Conservation (phyloP, 2,797 vertebrate species). For the Choloepus didactylus region DNA sequence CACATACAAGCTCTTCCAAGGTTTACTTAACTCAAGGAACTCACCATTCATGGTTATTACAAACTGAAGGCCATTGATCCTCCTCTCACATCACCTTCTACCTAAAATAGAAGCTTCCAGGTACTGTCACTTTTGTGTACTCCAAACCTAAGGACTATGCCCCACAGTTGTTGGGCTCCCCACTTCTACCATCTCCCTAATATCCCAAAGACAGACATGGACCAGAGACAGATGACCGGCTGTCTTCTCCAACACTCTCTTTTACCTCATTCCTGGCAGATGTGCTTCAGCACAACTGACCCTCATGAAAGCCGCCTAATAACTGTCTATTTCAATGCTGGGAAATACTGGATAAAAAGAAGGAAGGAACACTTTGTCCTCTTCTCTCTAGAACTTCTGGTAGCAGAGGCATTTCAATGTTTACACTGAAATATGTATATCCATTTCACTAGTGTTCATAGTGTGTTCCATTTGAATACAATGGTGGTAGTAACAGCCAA, state of each 20-base stretch:
- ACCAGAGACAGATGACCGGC: neutral
- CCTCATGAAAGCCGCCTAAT: neutral
- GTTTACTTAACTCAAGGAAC: too few species aligned
- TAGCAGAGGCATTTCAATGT: neutral
- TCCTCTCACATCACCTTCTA: neutral
- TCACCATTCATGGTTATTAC: fast-evolving
- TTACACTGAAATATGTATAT: fast-evolving
- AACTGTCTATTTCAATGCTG: too few species aligned
- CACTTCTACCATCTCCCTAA: neutral
- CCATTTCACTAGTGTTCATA: fast-evolving
- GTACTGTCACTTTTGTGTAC: neutral
- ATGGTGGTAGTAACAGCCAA: fast-evolving
- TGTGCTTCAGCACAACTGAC: fast-evolving
- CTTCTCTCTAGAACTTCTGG: neutral
- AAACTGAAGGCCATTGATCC: neutral
- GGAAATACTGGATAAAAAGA: too few species aligned
- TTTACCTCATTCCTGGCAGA: neutral
- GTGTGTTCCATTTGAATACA: fast-evolving
- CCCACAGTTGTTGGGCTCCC: neutral
- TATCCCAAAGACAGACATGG: fast-evolving
- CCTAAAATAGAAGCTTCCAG: neutral
- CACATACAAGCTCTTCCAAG: neutral
- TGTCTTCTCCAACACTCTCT: fast-evolving
- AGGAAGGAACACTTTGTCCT: neutral
- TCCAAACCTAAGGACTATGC: neutral